These are phyloP conservation scores for Dendrocincla fuliginosa DNA, from an alignment of 2,797 vertebrate genomes.

Conservation along the genomic window DNA sequence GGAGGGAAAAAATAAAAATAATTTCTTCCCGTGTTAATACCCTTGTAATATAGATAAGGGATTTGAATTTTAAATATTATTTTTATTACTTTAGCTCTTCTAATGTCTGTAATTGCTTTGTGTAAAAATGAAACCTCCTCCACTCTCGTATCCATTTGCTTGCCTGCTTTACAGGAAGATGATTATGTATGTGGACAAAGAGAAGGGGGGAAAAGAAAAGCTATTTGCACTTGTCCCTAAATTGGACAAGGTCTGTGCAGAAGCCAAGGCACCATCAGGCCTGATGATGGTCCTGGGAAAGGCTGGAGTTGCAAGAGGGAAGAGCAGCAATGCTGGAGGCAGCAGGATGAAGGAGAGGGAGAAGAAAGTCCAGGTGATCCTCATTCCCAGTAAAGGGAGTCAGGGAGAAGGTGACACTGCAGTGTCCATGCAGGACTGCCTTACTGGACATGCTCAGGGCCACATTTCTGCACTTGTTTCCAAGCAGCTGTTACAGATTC, in stretches of 20 bases:
- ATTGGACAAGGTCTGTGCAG: neutral
- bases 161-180: constrained; percentile 1
- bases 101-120: constrained; percentile 61
- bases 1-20: neutral
- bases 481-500: neutral
- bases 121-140: neutral
- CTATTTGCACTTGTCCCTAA: neutral
- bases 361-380: neutral
- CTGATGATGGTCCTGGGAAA: neutral
- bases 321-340: neutral
- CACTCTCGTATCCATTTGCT: neutral
- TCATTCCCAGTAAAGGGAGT: neutral
- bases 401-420: neutral
- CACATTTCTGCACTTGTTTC: neutral
- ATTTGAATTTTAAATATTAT: constrained; percentile 67
- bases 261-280: neutral
- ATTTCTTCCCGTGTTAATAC: constrained; percentile 25
- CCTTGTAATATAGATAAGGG: constrained; percentile 47
- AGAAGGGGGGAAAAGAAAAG: neutral
- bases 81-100: constrained; percentile 61
- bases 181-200: constrained; percentile 1
- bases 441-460: neutral
- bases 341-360: neutral
- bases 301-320: neutral
- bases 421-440: neutral